Evolutionary conservation across 2,113 vertebrate genomes (phyloP), one percentile per base, ranked within the genome.

Genomic region (Ptilonorhynchus violaceus): DNA sequence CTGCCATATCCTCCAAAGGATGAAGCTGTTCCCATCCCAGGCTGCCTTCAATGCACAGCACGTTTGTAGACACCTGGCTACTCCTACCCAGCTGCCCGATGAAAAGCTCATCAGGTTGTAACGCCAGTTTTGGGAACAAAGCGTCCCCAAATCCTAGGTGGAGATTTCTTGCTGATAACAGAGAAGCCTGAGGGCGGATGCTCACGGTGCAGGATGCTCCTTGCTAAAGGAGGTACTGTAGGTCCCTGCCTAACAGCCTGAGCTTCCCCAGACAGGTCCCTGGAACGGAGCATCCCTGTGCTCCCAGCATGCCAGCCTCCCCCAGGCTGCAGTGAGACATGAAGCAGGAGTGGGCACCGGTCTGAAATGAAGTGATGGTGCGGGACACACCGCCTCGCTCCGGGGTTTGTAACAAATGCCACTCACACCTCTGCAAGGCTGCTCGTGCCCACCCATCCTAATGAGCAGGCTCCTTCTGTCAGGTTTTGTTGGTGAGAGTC

Each of bases 151-250:
- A 82, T 44, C 75, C 69, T 33, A 24, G 33, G 25, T 8, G 3
- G 66, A 78, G 37, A 66, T 11, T 44, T 82, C 44, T 52, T 50
- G 37, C 8, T 41, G 31, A 4, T 17, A 73, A 37, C n/a, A 66
- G 44, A 66, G 73, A 88, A 89, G 74, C 10, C 3, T 0, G 0
- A 88, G 74, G 75, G 49, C 1, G 22, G 52, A 35, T 31, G n/a
- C 55, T 77, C 31, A 46, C 0, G 0, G 41, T 13, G 28, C 3
- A 2, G 50, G 31, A 60, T 0, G 2, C 59, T 7, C 66, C 22
- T 31, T 86, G 53, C 47, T 76, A 47, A 42, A 2, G 25, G 67
- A 67, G 35, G 55, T 7, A 55, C 24, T 2, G 2, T 3, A 41
- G 49, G 25, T 27, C 55, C 46, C 53, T 70, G 20, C 39, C 53